These are phyloP conservation scores for Gymnocephalus cernua DNA, from an alignment of 2,113 vertebrate species.

Conservation along the genomic window DNA sequence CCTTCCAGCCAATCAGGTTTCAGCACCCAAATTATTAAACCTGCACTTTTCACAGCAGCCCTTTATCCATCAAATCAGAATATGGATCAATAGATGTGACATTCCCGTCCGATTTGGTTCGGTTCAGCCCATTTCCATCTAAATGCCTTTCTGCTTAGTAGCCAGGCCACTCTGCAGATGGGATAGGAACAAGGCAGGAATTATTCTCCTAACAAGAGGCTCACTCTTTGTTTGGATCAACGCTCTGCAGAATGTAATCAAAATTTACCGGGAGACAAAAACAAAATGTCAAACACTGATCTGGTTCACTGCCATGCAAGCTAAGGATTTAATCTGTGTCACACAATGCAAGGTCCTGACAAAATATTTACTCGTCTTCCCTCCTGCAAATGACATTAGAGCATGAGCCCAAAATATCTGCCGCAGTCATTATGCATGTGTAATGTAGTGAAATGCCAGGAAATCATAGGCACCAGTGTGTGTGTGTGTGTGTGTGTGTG, in stretches of 20 bases:
- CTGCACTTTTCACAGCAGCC: conserved; percentile 8
- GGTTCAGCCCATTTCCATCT: conserved; percentile 57
- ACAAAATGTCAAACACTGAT: conserved; percentile 58
- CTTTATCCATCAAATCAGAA: conserved; percentile 28
- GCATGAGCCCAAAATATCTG: conserved; percentile 55
- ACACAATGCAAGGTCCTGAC: conserved; percentile 47
- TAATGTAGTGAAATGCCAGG: conserved; percentile 64
- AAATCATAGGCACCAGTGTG: conserved; percentile 52
- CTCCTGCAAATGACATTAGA: conserved; percentile 63
- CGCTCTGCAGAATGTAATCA: conserved; percentile 69
- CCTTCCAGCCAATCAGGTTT: conserved; percentile 13
- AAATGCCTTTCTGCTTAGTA: conserved; percentile 63
- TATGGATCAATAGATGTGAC: conserved; percentile 41
- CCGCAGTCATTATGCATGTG: conserved; percentile 29
- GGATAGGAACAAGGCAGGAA: conserved; percentile 72
- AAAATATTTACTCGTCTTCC: conserved; percentile 57
- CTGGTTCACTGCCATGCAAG: conserved; percentile 41
- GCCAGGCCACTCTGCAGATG: conserved; percentile 59
- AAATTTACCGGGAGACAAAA: conserved; percentile 71
- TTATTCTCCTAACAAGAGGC: conserved; percentile 73
- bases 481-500: conserved; percentile 17
- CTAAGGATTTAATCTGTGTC: conserved; percentile 59
- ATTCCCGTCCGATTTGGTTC: conserved; percentile 49
- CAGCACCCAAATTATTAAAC: conserved; percentile 27
- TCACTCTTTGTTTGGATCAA: conserved; percentile 68